A percentile compares a stretch with the other conserved stretches of the same genome.
These are phyloP conservation scores for Lamproptera curius DNA, from an alignment of 2,888 invertebrate genomes.

Conservation along the genomic window DNA sequence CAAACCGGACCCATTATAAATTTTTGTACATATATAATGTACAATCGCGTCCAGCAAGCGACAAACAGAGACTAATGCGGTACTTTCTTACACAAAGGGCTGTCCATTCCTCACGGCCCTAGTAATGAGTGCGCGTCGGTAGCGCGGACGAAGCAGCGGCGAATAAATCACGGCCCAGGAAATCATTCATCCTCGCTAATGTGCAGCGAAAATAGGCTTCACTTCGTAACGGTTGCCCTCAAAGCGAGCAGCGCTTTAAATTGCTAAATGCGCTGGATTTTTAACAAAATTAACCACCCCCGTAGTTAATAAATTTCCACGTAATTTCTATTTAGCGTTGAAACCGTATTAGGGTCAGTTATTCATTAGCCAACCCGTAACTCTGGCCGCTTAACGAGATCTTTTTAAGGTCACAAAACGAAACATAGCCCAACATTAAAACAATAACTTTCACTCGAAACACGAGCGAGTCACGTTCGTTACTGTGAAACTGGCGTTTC, in stretches of 20 bases:
- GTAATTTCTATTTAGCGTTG: constrained; percentile 13
- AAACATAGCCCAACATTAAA: constrained; percentile 8
- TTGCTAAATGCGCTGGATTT: constrained; percentile 51
- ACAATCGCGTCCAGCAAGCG: constrained; percentile 33
- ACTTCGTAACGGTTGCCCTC: constrained; percentile 42
- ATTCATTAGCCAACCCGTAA: neutral
- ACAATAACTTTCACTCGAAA: constrained; percentile 18
- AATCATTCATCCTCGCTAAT: constrained; percentile 76
- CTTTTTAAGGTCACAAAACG: neutral
- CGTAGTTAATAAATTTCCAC: constrained; percentile 4
- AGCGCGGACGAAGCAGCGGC: constrained; percentile 41
- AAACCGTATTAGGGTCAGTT: constrained; percentile 1
- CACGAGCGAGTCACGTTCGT: constrained; percentile 15
- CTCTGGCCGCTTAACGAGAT: neutral
- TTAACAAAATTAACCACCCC: constrained; percentile 20
- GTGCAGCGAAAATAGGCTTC: constrained; percentile 77
- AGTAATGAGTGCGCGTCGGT: constrained; percentile 62
- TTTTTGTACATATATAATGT: too few relatives aligned
- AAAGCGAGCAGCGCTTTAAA: constrained; percentile 52
- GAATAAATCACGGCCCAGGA: constrained; percentile 73
- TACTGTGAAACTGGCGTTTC: constrained; percentile 12
- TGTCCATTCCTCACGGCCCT: constrained; percentile 60
- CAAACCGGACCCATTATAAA: too few relatives aligned
- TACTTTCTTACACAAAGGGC: constrained; percentile 59
- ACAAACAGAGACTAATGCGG: constrained; percentile 67